Base-by-base conservation (phyloP, 2,113 vertebrate genomes). In the Solenodon paradoxus region DNA sequence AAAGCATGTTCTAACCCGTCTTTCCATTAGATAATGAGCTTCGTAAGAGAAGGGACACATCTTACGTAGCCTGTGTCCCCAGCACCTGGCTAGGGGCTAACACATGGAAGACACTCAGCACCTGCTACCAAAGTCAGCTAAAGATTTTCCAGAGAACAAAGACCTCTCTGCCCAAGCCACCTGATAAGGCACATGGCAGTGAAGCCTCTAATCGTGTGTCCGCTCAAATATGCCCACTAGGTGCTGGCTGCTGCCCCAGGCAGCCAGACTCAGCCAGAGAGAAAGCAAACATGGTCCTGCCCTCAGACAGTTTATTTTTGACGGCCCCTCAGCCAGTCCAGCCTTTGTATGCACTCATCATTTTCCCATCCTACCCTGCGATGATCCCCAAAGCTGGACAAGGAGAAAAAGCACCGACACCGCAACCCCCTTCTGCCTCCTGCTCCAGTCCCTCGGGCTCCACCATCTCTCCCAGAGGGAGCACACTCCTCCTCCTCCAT, bases 281-380 rank as follows among this genome's bases (percentile, higher is more conserved):
- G 53, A 94, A 80, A 57, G 42, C 13, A n/a, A 45, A 22, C 35
- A 9, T 11, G 38, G 64, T 15, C n/a, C 72, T 96, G 88, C 66
- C 91, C 35, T 79, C 90, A 79, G 0, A 49, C 66, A 59, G 32
- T 57, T 74, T 49, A 17, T 42, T 15, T 45, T 57, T 71, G 64
- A 24, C 0, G 0, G 47, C 38, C 12, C 35, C 66, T 38, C 6
- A 8, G 15, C 17, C 38, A 40, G 35, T 57, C n/a, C 68, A 28
- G 12, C 11, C 17, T 32, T 55, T 1, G 22, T 5, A 16, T 9
- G 55, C 32, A 57, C 59, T 17, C 24, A 26, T 19, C 42, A 53
- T 72, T 35, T 83, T 35, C 40, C 55, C 51, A 38, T 35, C 35
- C 63, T 71, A 55, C 12, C 57, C 16, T 57, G 42, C 16, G 20